Base-by-base conservation (phyloP, 2,113 vertebrate genomes). In the Platysteira castanea region DNA sequence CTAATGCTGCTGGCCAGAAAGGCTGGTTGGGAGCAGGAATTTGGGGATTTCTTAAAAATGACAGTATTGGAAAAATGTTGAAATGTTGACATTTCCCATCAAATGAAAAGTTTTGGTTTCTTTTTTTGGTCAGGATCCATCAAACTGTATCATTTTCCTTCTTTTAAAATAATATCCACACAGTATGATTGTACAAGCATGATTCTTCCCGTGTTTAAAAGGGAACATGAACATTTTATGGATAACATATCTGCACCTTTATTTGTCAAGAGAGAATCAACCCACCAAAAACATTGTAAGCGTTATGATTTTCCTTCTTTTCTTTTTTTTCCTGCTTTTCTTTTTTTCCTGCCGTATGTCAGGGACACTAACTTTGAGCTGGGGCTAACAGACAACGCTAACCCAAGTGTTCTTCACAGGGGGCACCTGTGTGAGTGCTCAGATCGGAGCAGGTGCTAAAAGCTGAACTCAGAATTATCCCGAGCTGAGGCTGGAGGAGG, bases 81-180 rank as follows among this genome's bases (percentile, higher is more conserved):
- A 96, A 79, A 88, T 82, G 93, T 76, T 90, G 88, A 90, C 33
- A 68, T 92, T 93, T 96, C 93, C 91, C 84, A 95, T 50, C 69
- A 86, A 92, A 76, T 14, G n/a, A 49, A 49, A 81, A 68, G 68
- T 53, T 83, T 74, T 6, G 9, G 35, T 14, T 50, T 82, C 42
- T 69, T 39, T 68, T 57, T 59, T 49, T 69, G 79, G 53, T 59
- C 35, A 33, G 23, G 28, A 56, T 41, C 64, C 42, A 49, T 41
- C 64, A n/a, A 49, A 69, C 23, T 23, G n/a, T 69, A 59, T 69
- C 1, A n/a, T 28, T 49, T 81, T 49, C 44, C 42, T 59, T 49
- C 28, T 41, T 69, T 41, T 28, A n/a, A 41, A 49, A 37, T 41
- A 59, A 82, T 23, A 69, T 14, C 42, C 53, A 69, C 10, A 18